Percentiles rank a stretch among this genome's conserved stretches.
These are phyloP conservation scores for Slavum lentiscoides DNA, from an alignment of 2,888 invertebrate genomes.

Conservation along the genomic window DNA sequence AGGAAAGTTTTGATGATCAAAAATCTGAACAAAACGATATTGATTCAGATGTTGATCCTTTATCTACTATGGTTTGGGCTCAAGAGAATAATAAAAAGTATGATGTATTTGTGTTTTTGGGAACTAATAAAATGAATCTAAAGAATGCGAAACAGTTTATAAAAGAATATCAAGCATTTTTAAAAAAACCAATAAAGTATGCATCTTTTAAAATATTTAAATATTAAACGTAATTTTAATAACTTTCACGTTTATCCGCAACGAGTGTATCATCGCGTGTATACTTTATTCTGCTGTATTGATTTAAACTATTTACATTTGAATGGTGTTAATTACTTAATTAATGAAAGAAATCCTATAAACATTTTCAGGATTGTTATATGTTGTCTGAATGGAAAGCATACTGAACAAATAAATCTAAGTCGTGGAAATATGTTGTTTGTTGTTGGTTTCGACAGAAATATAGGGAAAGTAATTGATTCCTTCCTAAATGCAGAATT, in stretches of 20 bases:
- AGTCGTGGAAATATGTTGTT: conserved; percentile 51
- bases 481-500: conserved; percentile 54
- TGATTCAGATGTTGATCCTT: neutral
- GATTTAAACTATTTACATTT: neutral
- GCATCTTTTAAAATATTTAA: neutral
- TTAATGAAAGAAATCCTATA: neutral
- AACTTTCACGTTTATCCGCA: neutral
- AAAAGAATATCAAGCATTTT: conserved; percentile 11
- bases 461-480: conserved; percentile 54
- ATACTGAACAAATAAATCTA: conserved; percentile 52
- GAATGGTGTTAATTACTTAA: neutral
- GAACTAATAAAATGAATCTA: conserved; percentile 44
- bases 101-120: conserved; percentile 49
- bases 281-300: neutral
- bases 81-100: conserved; percentile 21
- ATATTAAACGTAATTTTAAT: neutral
- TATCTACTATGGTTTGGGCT: conserved; percentile 20
- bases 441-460: conserved; percentile 54
- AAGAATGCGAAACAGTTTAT: neutral
- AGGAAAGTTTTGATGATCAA: neutral
- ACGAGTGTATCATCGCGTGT: neutral
- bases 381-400: conserved; percentile 54
- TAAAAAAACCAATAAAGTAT: conserved; percentile 30
- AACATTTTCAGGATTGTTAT: conserved; percentile 50
- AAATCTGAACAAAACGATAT: neutral